A percentile compares a stretch with the other conserved stretches of the same genome.
phyloP scores from a whole-genome alignment of 2,888 invertebrate species.

The Dolomedes plantarius region DNA sequence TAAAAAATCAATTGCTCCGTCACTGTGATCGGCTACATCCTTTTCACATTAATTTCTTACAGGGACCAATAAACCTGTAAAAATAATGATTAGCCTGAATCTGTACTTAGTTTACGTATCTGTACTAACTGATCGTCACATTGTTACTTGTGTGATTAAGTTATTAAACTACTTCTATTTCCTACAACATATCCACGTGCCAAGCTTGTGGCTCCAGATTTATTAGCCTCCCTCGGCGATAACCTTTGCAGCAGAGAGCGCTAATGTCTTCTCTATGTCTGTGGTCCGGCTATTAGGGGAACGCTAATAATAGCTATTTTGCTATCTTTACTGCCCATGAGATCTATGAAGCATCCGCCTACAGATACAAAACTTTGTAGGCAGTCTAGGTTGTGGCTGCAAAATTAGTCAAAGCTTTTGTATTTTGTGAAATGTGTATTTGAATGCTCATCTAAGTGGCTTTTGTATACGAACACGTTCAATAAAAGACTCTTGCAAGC shows the following conservation, averaged over 20 bases:
- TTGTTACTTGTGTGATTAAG: neutral
- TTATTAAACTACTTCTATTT: neutral
- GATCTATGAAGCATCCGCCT: neutral
- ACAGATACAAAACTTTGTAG: neutral
- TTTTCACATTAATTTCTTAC: no score
- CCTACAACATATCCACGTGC: neutral
- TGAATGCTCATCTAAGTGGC: neutral
- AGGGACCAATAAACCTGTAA: no score
- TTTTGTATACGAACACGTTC: neutral
- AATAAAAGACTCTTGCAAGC: no score
- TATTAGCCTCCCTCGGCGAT: slow-evolving; percentile 10
- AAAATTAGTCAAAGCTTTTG: neutral
- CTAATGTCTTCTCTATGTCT: slow-evolving; percentile 58
- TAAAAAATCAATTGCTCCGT: no score
- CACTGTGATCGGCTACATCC: no score
- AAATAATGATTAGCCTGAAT: no score
- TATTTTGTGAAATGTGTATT: neutral
- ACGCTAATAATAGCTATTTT: slow-evolving; percentile 61
- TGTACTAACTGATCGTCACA: no score
- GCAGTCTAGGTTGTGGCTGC: neutral
- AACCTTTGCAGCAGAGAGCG: slow-evolving; percentile 25
- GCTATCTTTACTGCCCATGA: slow-evolving; percentile 42
- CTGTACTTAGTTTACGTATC: no score
- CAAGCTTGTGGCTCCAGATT: neutral
- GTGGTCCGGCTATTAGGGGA: slow-evolving; percentile 57